Evolutionary conservation across 2,888 invertebrate genomes (phyloP).

Genomic region (Limnephilus auricula): DNA sequence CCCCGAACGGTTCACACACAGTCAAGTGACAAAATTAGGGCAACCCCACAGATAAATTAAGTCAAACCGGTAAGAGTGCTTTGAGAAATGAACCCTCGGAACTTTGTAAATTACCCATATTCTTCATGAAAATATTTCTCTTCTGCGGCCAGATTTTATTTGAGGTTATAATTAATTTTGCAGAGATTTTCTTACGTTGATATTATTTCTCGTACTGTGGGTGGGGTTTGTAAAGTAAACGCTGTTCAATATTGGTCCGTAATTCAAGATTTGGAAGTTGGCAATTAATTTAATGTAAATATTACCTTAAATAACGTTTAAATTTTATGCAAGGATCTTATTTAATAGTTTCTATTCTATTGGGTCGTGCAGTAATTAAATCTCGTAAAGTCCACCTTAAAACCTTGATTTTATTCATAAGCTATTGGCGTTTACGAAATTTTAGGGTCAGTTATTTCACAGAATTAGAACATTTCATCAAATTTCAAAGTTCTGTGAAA

Average conservation of each 20-base stretch:
- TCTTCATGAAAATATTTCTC: neutral
- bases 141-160: neutral
- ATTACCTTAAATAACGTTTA: no score
- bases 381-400: no score
- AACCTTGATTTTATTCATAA: no score
- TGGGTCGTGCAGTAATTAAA: no score
- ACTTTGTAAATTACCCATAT: neutral
- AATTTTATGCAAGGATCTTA: no score
- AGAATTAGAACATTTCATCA: no score
- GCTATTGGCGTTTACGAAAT: no score
- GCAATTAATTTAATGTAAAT: neutral
- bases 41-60: conserved; percentile 2
- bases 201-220: neutral
- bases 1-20: neutral
- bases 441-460: no score
- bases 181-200: neutral
- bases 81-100: neutral
- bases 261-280: neutral
- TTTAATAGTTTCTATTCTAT: no score
- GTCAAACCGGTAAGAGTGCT: neutral
- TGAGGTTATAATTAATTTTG: neutral
- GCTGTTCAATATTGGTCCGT: neutral
- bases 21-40: neutral
- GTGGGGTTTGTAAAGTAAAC: neutral
- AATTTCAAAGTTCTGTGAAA: no score